Percentiles rank a stretch among this genome's conserved stretches.
These are phyloP conservation scores for Cromileptes altivelis DNA, from an alignment of 2,113 vertebrate species.

Conservation along the genomic window DNA sequence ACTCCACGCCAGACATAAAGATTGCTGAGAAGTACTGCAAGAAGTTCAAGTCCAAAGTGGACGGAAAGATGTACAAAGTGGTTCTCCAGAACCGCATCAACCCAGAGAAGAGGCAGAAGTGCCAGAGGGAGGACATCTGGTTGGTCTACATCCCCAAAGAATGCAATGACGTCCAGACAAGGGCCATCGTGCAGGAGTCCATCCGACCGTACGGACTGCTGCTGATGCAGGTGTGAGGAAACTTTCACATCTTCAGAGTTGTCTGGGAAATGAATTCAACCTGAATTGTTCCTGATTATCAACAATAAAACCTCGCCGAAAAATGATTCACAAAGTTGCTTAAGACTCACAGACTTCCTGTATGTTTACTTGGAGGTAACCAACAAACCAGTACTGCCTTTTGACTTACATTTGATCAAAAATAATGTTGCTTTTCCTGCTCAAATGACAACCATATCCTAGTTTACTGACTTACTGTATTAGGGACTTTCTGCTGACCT, in stretches of 20 bases:
- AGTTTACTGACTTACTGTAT: too few relatives aligned
- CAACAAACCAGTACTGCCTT: background rate
- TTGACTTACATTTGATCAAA: background rate
- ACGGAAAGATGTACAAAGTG: slow-evolving; percentile 72
- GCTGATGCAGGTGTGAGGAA: slow-evolving; percentile 60
- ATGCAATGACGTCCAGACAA: slow-evolving; percentile 19
- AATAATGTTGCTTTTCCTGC: background rate
- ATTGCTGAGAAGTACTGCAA: slow-evolving; percentile 64
- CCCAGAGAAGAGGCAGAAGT: slow-evolving; percentile 49
- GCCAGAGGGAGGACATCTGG: slow-evolving; percentile 60
- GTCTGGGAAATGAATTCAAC: too few relatives aligned
- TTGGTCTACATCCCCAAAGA: slow-evolving; percentile 71
- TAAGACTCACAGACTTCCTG: too few relatives aligned
- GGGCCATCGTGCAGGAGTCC: slow-evolving; percentile 66
- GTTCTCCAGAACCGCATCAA: slow-evolving; percentile 83
- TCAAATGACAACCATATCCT: background rate
- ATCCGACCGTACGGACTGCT: slow-evolving; percentile 79
- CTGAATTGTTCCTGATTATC: background rate
- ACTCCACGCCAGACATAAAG: slow-evolving; percentile 72
- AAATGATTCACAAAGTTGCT: too few relatives aligned
- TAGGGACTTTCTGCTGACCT: background rate
- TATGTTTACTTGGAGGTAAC: background rate
- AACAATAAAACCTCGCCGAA: background rate
- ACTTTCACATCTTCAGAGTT: background rate
- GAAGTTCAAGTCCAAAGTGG: slow-evolving; percentile 70